Base-by-base conservation (phyloP, 2,113 vertebrate genomes). In the Sinocyclocheilus maitianheensis region DNA sequence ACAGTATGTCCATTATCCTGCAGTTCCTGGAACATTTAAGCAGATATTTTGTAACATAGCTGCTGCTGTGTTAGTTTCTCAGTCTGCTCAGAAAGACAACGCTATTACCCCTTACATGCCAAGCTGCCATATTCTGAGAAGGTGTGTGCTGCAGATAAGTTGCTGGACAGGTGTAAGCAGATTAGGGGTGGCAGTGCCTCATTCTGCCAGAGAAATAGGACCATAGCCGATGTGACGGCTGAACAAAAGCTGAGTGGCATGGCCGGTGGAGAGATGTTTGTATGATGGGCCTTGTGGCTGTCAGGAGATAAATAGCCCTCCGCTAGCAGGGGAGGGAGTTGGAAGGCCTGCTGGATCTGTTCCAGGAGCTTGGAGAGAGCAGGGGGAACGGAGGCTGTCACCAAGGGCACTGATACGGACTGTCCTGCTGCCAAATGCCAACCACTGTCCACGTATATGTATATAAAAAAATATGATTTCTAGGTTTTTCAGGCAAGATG, bases 281-380 rank as follows among this genome's bases (percentile, higher is more conserved):
- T 87, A 77, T 83, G 87, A 89, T 85, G 67, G 83, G 79, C 72
- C 75, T 53, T 63, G 78, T 86, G 83, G 83, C 89, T 90, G 67
- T 87, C 75, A 53, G 85, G 71, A 88, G 88, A 91, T 88, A 87
- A 88, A 88, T 87, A 86, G 76, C 74, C 83, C 62, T 74, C 51
- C 22, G 77, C 67, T 51, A 55, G 83, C 78, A 22, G 79, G 58
- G 40, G 71, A 20, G 20, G 34, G 40, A 69, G 60, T 69, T 46
- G 71, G 55, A 67, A 60, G 69, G 63, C 63, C 43, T 53, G 18
- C 78, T 86, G 90, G 88, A 90, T 37, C 22, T 37, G 24, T 83
- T 84, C 81, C 87, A 88, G 37, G 55, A 78, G 20, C 65, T 62
- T 34, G 26, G 22, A 81, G 69, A 85, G 77, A 16, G 67, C 40